phyloP scores from a whole-genome alignment of 2,888 invertebrate genomes.

The Drosophila atroscutellata region DNA sequence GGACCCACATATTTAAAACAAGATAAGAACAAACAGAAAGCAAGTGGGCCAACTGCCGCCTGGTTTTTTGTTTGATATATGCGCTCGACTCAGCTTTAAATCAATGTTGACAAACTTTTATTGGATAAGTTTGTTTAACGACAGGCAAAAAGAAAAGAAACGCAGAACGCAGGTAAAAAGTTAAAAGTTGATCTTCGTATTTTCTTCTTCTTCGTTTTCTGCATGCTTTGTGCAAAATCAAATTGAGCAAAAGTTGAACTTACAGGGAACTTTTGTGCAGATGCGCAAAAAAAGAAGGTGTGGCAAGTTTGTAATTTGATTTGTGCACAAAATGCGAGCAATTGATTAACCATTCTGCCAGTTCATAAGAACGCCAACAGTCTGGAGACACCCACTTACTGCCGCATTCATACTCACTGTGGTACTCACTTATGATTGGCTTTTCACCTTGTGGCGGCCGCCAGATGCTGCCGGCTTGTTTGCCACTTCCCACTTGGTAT shows the following conservation, averaged over 20 bases:
- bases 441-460: constrained; percentile 37
- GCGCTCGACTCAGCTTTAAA: constrained; percentile 79
- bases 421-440: constrained; percentile 58
- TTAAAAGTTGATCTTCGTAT: constrained; percentile 52
- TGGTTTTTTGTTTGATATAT: constrained; percentile 64
- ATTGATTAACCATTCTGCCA: constrained; percentile 76
- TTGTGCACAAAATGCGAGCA: constrained; percentile 80
- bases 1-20: background rate
- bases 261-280: constrained; percentile 54
- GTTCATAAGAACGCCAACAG: constrained; percentile 54
- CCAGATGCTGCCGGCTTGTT: constrained; percentile 15
- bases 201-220: constrained; percentile 20
- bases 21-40: constrained; percentile 44
- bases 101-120: constrained; percentile 85
- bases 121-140: constrained; percentile 85
- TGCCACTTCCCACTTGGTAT: constrained; percentile 6
- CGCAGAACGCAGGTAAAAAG: constrained; percentile 67
- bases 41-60: constrained; percentile 24
- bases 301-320: constrained; percentile 82
- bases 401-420: constrained; percentile 36
- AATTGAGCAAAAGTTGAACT: constrained; percentile 78
- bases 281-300: constrained; percentile 46
- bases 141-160: constrained; percentile 58
- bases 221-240: constrained; percentile 68
- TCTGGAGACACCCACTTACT: constrained; percentile 28